Evolutionary conservation across 2,888 invertebrate species (phyloP), one percentile per base, ranked within the genome.

Genomic region (Notodonta dromedarius): DNA sequence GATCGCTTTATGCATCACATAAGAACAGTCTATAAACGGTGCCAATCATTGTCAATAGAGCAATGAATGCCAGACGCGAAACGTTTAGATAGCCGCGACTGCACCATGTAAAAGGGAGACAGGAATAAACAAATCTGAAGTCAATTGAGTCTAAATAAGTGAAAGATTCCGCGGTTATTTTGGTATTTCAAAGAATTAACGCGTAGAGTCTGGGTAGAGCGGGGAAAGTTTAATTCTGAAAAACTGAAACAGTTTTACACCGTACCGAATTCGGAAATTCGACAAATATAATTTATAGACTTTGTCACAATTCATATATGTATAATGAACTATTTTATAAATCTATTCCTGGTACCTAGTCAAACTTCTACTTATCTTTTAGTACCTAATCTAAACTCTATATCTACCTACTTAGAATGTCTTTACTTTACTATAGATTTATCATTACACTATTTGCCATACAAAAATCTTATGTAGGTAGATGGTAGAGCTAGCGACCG

Each of bases 21-120:
- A 46, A 46, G 46, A 46, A 11, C 46, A 46, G 46, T 13, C 35
- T 54, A 39, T 54, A 54, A 39, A n/a, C 35, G n/a, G 40, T 40
- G 59, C 56, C 55, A 58, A 54, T 54, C 54, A 54, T 54, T 54
- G 54, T 35, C 54, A 54, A 54, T 32, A 32, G 39, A 54, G n/a
- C 50, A 50, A 32, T 54, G 54, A 14, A 54, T 54, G 7, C 54
- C 54, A 54, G 54, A 39, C 14, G n/a, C 12, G n/a, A 39, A 54
- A 39, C 54, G 54, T 54, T 39, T 54, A 39, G n/a, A 24, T 54
- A 35, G 9, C 54, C 35, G 35, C 9, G 24, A 54, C 54, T 54
- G 54, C 39, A 39, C 39, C 39, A 54, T 54, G 35, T 54, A 54
- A 54, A 54, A 39, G 39, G 14, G 54, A 54, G 14, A 39, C 54